Conservation (phyloP, 1,140 invertebrate species). For the Papilio machaon region DNA sequence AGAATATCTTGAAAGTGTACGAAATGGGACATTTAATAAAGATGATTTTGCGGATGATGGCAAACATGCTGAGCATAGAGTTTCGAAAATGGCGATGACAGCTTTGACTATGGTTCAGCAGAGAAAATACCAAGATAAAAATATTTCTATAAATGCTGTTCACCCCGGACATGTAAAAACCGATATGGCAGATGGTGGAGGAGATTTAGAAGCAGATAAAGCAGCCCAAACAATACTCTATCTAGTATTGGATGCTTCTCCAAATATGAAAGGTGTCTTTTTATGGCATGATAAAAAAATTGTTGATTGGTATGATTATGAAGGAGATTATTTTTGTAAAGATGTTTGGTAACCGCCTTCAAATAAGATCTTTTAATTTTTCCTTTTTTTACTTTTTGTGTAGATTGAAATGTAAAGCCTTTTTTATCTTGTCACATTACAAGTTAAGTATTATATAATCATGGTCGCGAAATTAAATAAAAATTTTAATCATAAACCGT, state of each 20-base stretch:
- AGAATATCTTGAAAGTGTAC: constrained; percentile 84
- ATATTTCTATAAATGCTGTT: constrained; percentile 74
- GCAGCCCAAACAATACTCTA: constrained; percentile 65
- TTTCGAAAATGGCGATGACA: constrained; percentile 88
- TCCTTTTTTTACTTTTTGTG: background rate
- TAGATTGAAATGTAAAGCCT: background rate
- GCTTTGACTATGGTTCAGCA: constrained; percentile 84
- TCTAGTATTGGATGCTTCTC: constrained; percentile 66
- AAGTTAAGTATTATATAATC: too few relatives aligned
- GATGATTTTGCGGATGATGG: constrained; percentile 83
- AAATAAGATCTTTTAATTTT: too few relatives aligned
- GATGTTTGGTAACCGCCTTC: constrained; percentile 47
- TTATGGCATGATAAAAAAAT: constrained; percentile 68
- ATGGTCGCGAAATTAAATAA: background rate
- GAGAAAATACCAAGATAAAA: constrained; percentile 58
- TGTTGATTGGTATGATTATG: constrained; percentile 68
- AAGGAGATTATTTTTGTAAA: constrained; percentile 67
- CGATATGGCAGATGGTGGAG: constrained; percentile 63
- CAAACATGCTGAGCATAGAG: constrained; percentile 84
- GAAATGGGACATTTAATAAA: constrained; percentile 72
- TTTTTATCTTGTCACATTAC: too few relatives aligned
- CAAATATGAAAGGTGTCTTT: constrained; percentile 67
- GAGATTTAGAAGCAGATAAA: constrained; percentile 58
- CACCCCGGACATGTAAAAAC: constrained; percentile 68
- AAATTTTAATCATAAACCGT: background rate